Conservation (phyloP, 2,113 vertebrate species). For the Myotis yumanensis region DNA sequence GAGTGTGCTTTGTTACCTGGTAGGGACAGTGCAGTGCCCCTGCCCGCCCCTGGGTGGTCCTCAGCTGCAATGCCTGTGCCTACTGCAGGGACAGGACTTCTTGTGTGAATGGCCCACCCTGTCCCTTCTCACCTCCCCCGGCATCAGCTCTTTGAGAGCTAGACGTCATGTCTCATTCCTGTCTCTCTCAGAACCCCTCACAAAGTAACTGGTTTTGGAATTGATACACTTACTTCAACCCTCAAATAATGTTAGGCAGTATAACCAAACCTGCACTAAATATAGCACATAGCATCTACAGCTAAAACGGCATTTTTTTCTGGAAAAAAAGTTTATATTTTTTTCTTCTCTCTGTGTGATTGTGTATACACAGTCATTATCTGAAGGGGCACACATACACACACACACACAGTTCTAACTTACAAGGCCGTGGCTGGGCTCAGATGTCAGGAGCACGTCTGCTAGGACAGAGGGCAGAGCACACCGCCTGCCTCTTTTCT, state of each 20-base stretch:
- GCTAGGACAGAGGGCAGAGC: background rate
- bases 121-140: background rate
- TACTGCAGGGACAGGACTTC: background rate
- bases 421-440: background rate
- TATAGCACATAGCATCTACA: background rate
- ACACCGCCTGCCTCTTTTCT: background rate
- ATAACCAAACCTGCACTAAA: background rate
- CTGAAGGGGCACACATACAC: background rate
- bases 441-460: background rate
- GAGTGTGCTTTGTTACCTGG: background rate
- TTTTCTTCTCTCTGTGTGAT: background rate
- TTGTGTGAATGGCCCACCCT: background rate
- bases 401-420: background rate
- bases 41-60: background rate
- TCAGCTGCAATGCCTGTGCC: too few relatives aligned
- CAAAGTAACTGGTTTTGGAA: slow-evolving; percentile 38
- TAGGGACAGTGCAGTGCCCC: rapidly evolving
- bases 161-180: background rate
- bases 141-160: background rate
- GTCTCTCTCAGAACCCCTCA: background rate
- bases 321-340: slow-evolving; percentile 21
- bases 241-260: slow-evolving; percentile 19
- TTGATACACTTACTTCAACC: slow-evolving; percentile 8
- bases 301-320: background rate
- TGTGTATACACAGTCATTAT: slow-evolving; percentile 9